These are phyloP conservation scores for Typhlichthys subterraneus DNA, from an alignment of 2,797 vertebrate species.

Conservation along the genomic window DNA sequence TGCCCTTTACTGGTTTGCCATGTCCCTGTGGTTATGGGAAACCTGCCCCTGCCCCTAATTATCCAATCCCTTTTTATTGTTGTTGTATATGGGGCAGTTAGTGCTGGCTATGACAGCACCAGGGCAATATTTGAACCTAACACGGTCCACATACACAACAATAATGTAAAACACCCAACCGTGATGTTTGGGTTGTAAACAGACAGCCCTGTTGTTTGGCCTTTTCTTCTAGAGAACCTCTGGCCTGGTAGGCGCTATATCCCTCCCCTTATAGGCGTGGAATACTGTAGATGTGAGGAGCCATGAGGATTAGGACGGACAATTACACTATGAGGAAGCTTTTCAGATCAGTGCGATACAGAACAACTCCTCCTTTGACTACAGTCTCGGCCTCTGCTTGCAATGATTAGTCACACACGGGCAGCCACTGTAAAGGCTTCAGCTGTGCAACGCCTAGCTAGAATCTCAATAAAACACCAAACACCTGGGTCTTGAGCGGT, in stretches of 20 bases:
- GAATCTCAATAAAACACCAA: constrained; percentile 53
- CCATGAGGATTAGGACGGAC: not conserved
- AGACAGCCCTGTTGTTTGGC: constrained; percentile 8
- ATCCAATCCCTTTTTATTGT: constrained; percentile 39
- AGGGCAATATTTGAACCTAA: constrained; percentile 45
- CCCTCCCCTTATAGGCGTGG: no score
- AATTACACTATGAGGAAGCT: constrained; percentile 11
- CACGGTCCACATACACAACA: constrained; percentile 49
- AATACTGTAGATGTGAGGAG: not conserved
- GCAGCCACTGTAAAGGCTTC: constrained; percentile 49
- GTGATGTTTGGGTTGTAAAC: constrained; percentile 4
- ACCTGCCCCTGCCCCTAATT: constrained; percentile 45
- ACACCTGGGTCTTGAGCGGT: constrained; percentile 64
- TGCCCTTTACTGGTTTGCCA: constrained; percentile 51
- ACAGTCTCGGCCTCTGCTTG: constrained; percentile 40
- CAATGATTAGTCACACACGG: constrained; percentile 58
- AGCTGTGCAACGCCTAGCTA: constrained; percentile 40
- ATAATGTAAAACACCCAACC: constrained; percentile 46
- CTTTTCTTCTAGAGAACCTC: not conserved
- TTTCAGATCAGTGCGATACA: constrained; percentile 19
- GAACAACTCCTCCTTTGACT: constrained; percentile 34
- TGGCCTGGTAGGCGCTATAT: no score
- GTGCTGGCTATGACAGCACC: constrained; percentile 13
- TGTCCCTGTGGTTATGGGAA: constrained; percentile 49
- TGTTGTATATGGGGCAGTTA: constrained; percentile 30